Evolutionary conservation across 2,888 invertebrate species (phyloP), one percentile per base, ranked within the genome.

Genomic region (Pasiphila rectangulata): DNA sequence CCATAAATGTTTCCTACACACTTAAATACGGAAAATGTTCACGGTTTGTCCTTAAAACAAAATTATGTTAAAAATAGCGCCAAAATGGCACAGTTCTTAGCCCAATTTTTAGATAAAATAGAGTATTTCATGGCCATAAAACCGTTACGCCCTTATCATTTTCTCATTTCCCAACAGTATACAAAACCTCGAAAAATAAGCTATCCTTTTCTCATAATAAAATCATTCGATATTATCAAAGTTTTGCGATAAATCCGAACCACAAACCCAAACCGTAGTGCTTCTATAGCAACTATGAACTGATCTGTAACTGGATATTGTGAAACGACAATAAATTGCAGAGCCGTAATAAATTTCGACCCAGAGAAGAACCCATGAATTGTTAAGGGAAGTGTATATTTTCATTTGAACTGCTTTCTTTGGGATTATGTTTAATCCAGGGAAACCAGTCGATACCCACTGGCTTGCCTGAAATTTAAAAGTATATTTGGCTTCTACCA

Each of bases 191-290:
- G 16, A 9, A 10, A 36, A 39, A 43, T 20, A 17, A 20, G 36
- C 17, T 1, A 10, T 24, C 23, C 39, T 34, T 47, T 29, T 24
- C 43, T 43, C 40, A 34, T 40, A 29, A 42, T 47, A 57, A 52
- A 47, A 46, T 47, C 19, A 25, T 51, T 24, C 35, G 44, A 34
- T 38, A 43, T 49, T 46, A 46, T 37, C 45, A 17, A 38, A 38
- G 16, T 32, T 51, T 44, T 46, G 12, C 43, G 24, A 24, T 40
- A 47, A 52, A 48, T 50, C 52, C 51, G 29, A 29, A 24, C 40
- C 42, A 40, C 36, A 21, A 25, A 32, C 40, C 44, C 25, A 16
- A 44, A 39, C 36, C 38, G 34, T 20, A 40, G 34, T 48, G 35
- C 42, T 51, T 45, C 41, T 50, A 50, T 40, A 7, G 21, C 13